Conservation (phyloP, 2,888 invertebrate species). For the Netelia virgata region DNA sequence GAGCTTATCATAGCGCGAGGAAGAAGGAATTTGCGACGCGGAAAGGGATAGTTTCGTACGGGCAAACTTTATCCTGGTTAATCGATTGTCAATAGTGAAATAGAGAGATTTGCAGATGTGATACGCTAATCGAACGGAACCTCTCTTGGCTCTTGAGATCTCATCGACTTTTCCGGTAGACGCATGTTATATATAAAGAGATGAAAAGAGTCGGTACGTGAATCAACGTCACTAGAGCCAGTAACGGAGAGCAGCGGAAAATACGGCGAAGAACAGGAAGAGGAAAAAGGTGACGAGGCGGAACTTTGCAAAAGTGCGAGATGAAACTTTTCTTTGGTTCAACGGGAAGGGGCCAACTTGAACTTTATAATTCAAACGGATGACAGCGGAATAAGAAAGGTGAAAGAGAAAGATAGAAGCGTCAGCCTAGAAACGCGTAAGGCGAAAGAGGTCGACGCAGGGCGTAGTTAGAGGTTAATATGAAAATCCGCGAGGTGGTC, state of each 20-base stretch:
- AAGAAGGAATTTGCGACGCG: slow-evolving; percentile 7
- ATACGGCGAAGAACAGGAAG: slow-evolving; percentile 4
- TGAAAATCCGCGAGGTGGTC: slow-evolving; percentile 39
- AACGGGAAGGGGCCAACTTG: slow-evolving; percentile 58
- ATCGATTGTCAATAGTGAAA: slow-evolving; percentile 41
- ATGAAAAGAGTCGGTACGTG: slow-evolving; percentile 5
- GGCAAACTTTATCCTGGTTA: slow-evolving; percentile 14
- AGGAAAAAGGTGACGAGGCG: neutral
- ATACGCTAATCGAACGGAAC: slow-evolving; percentile 37
- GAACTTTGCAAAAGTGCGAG: slow-evolving; percentile 42
- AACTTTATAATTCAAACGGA: slow-evolving; percentile 61
- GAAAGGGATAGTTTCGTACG: neutral
- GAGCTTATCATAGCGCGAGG: neutral
- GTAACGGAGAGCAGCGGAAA: slow-evolving; percentile 4
- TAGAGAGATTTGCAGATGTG: neutral
- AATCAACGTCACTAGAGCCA: slow-evolving; percentile 41
- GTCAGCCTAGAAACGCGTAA: slow-evolving; percentile 20
- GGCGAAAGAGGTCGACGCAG: slow-evolving; percentile 17
- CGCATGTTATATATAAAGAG: neutral
- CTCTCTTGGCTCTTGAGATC: neutral
- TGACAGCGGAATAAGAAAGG: slow-evolving; percentile 46
- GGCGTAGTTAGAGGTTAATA: slow-evolving; percentile 43
- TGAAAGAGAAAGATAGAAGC: slow-evolving; percentile 12
- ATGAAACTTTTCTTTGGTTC: slow-evolving; percentile 46
- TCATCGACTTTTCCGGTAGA: neutral